Base-by-base conservation (phyloP, 2,888 invertebrate species). In the Electrophaes corylata region DNA sequence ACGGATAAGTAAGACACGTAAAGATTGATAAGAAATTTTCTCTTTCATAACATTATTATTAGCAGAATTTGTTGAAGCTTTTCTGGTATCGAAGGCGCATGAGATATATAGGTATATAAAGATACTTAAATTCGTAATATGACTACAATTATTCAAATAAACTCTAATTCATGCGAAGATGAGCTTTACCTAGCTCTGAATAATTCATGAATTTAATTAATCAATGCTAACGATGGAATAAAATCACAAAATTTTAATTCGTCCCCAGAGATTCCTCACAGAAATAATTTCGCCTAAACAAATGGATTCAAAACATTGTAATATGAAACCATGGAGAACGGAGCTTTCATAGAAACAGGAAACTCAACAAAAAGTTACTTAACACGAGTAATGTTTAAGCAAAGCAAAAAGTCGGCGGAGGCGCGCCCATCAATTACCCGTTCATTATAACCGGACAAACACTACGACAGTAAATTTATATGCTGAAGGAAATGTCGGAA, bases 371-470 rank as follows among this genome's bases (percentile, higher is more conserved):
- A 66, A 65, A 65, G 59, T 59, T 65, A 62, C 64, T 62, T 65
- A 66, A 61, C 60, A 58, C 57, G 62, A 59, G 62, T 57, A 62
- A 72, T 73, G 71, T 76, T 76, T 72, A 73, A 73, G 70, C 67
- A 69, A 70, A 72, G 73, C 73, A 73, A 78, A 77, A 76, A 75
- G 67, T 71, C 62, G 55, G 50, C 49, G 64, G 66, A 66, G 65
- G 72, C 68, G 65, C 70, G 65, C 69, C 75, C 76, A 79, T 80
- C 79, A 79, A 75, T 75, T 72, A 74, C 71, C 70, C 63, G 69
- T 69, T 72, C 63, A 69, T 69, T 72, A 73, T 69, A 70, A 67
- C 66, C 58, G 64, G 56, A 65, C 57, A 49, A 53, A 51, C 47
- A 60, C 53, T 53, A 49, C 47, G 55, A 48, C 60, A 52, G 57